phyloP scores from a whole-genome alignment of 2,797 vertebrate species.

The Spea hammondii region DNA sequence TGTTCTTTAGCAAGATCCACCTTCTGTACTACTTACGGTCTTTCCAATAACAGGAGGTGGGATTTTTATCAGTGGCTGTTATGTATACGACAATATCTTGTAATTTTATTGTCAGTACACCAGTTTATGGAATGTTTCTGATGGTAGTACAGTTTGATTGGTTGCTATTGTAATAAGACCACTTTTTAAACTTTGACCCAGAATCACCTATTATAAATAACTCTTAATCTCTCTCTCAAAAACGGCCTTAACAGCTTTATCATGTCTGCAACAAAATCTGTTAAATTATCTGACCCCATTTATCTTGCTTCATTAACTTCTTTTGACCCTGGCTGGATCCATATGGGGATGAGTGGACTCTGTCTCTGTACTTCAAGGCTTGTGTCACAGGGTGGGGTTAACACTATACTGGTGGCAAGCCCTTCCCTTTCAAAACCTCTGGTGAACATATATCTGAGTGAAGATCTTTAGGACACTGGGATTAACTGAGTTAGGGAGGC shows the following conservation, averaged over 20 bases:
- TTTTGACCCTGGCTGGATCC: constrained; percentile 10
- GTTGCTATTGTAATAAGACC: no score
- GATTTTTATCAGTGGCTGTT: no score
- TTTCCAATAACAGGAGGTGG: no score
- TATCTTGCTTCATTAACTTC: constrained; percentile 12
- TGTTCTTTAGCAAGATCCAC: no score
- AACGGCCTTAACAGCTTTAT: not conserved
- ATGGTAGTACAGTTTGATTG: no score
- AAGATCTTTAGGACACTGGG: not conserved
- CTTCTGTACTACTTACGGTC: no score
- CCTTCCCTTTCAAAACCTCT: not conserved
- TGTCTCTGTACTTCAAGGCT: not conserved
- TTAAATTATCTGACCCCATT: not conserved
- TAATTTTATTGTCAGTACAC: no score
- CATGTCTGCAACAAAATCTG: not conserved
- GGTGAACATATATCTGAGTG: not conserved
- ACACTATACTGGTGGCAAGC: not conserved
- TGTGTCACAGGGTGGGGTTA: not conserved
- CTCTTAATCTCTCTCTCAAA: no score
- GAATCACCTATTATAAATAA: no score
- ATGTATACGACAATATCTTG: no score
- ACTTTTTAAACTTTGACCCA: no score
- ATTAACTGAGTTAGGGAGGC: not conserved
- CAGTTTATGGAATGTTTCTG: no score
- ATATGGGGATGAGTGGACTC: not conserved